Evolutionary conservation across 2,797 vertebrate species (phyloP).

Genomic region (Australoheros facetus): DNA sequence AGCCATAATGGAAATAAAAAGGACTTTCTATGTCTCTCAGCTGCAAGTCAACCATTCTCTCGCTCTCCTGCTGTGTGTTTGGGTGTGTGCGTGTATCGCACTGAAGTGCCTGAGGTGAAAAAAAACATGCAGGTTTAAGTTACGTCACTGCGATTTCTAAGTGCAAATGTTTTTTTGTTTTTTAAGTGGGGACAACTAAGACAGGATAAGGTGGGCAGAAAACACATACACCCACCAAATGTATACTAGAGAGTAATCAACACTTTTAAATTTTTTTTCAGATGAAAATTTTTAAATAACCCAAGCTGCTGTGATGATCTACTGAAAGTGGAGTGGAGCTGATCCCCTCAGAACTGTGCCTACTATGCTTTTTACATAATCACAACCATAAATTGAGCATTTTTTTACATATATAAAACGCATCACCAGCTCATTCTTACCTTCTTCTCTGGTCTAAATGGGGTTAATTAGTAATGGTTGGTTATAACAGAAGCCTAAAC

Average conservation of each 20-base stretch:
- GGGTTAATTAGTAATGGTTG: constrained; percentile 18
- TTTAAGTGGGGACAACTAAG: not conserved
- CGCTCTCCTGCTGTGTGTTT: constrained; percentile 23
- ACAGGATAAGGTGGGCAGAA: constrained; percentile 12
- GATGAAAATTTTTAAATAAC: not conserved
- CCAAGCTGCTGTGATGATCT: not conserved
- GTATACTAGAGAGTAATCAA: not conserved
- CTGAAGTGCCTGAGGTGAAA: not conserved
- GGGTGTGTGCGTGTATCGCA: not conserved
- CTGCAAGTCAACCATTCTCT: constrained; percentile 26
- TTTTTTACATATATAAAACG: constrained; percentile 44
- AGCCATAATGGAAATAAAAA: constrained; percentile 39
- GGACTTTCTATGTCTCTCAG: constrained; percentile 20
- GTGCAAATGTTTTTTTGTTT: constrained; percentile 9
- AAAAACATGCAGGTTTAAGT: not conserved
- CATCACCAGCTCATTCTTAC: not conserved
- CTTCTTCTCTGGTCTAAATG: constrained; percentile 8
- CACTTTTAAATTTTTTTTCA: not conserved
- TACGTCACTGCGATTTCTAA: not conserved
- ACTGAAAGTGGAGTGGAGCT: constrained; percentile 28
- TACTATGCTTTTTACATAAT: constrained; percentile 38
- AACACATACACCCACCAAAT: not conserved
- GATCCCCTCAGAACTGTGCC: constrained; percentile 27
- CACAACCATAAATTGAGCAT: constrained; percentile 34
- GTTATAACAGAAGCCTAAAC: constrained; percentile 3